A percentile compares a stretch with the other conserved stretches of the same genome.
phyloP scores from a whole-genome alignment of 2,113 vertebrate species.

The Ascaphus truei region DNA sequence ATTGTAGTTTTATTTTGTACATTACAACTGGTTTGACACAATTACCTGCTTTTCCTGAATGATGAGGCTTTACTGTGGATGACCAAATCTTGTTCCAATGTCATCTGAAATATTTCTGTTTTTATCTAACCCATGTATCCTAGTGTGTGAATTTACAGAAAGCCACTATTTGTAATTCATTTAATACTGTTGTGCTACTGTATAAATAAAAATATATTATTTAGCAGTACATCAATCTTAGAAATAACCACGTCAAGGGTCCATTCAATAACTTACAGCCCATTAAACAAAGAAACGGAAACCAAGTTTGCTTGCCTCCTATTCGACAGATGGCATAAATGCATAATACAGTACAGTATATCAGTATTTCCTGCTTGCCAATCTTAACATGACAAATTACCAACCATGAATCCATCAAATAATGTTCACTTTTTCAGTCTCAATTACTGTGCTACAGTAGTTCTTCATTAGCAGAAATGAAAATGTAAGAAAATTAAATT shows the following conservation, averaged over 20 bases:
- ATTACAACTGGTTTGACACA: too few species aligned
- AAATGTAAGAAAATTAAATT: constrained; percentile 46
- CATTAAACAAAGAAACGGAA: constrained; percentile 58
- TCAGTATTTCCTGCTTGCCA: constrained; percentile 49
- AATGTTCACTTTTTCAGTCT: constrained; percentile 41
- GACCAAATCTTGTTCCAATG: constrained; percentile 33
- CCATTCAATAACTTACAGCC: constrained; percentile 57
- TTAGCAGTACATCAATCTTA: constrained; percentile 52
- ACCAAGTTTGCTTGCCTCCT: constrained; percentile 53
- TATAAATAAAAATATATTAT: constrained; percentile 40
- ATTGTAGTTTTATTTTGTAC: too few species aligned
- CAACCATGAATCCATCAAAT: constrained; percentile 57
- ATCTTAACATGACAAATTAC: constrained; percentile 58
- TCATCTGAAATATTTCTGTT: not conserved
- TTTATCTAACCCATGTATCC: constrained; percentile 35
- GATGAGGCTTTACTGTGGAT: not conserved
- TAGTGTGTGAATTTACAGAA: constrained; percentile 43
- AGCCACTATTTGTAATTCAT: constrained; percentile 42
- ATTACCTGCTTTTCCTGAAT: too few species aligned
- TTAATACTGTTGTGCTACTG: constrained; percentile 42
- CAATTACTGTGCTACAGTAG: constrained; percentile 52
- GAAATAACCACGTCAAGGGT: constrained; percentile 47
- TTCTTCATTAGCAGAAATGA: constrained; percentile 44
- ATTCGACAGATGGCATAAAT: constrained; percentile 43
- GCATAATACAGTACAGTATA: constrained; percentile 50